Percentiles rank a stretch among this genome's conserved stretches.
These are phyloP conservation scores for Cheilosia vernalis DNA, from an alignment of 2,888 invertebrate species.

Conservation along the genomic window DNA sequence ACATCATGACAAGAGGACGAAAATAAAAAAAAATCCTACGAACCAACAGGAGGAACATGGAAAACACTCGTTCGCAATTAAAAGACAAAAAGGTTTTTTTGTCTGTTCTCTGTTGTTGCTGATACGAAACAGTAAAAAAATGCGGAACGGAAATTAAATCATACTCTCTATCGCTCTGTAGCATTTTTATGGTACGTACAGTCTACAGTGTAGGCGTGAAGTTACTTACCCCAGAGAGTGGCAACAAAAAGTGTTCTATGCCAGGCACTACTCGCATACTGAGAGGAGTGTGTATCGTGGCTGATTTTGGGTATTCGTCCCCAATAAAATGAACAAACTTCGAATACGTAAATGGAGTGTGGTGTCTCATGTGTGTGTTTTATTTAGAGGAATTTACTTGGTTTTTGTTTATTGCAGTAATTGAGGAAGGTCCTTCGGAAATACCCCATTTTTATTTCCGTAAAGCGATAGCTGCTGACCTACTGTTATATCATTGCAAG, in stretches of 20 bases:
- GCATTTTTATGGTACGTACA: not conserved
- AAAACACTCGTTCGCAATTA: conserved; percentile 61
- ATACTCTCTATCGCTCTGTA: not conserved
- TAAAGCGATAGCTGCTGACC: conserved; percentile 17
- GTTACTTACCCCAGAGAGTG: not conserved
- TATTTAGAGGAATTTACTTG: too few species aligned
- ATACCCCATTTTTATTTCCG: not conserved
- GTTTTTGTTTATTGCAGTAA: not conserved
- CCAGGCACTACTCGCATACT: not conserved
- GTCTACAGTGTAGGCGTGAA: conserved; percentile 6
- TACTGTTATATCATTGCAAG: conserved; percentile 14
- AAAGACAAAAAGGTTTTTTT: conserved; percentile 22
- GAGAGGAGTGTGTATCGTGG: not conserved
- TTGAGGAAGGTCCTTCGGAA: conserved; percentile 8
- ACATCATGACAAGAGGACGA: conserved; percentile 29
- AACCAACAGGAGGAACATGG: conserved; percentile 17
- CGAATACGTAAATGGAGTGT: not conserved
- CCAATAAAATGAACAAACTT: conserved; percentile 1
- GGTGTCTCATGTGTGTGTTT: too few species aligned
- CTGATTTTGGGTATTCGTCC: not conserved
- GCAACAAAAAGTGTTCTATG: not conserved
- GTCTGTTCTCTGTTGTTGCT: not conserved
- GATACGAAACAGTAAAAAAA: not conserved
- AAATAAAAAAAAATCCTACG: conserved; percentile 6
- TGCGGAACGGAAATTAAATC: conserved; percentile 47